phyloP scores from a whole-genome alignment of 2,888 invertebrate genomes.

The Calameuta idolon region DNA sequence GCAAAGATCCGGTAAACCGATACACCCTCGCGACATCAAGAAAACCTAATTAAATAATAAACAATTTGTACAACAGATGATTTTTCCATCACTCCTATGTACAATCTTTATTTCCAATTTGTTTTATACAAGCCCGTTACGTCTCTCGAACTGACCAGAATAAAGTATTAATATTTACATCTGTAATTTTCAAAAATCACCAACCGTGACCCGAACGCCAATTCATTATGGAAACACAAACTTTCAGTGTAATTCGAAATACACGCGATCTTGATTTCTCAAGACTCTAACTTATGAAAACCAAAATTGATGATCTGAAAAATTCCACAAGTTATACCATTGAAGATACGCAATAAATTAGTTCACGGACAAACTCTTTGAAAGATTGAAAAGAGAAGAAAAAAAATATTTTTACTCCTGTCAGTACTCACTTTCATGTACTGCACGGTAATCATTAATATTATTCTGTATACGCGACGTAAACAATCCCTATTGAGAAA shows the following conservation, averaged over 20 bases:
- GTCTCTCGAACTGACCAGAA: neutral
- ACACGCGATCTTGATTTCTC: neutral
- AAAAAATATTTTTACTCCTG: neutral
- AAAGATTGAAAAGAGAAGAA: neutral
- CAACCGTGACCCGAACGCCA: neutral
- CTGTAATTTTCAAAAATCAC: neutral
- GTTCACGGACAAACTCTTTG: neutral
- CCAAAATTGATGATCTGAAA: neutral
- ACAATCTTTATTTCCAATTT: slow-evolving; percentile 39
- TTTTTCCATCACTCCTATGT: slow-evolving; percentile 27
- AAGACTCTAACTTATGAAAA: neutral
- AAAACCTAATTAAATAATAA: slow-evolving; percentile 14
- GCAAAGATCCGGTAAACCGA: slow-evolving; percentile 42
- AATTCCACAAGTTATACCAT: neutral
- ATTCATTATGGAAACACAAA: neutral
- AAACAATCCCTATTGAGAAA: neutral
- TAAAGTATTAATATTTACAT: slow-evolving; percentile 1
- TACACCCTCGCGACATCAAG: slow-evolving; percentile 23
- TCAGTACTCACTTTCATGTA: neutral
- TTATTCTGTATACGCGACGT: neutral
- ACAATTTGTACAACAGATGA: slow-evolving; percentile 17
- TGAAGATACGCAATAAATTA: neutral
- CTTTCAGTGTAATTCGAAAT: neutral
- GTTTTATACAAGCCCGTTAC: neutral
- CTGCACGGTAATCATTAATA: neutral